Conservation (phyloP, 2,888 invertebrate species). For the Cryptus viduatorius region DNA sequence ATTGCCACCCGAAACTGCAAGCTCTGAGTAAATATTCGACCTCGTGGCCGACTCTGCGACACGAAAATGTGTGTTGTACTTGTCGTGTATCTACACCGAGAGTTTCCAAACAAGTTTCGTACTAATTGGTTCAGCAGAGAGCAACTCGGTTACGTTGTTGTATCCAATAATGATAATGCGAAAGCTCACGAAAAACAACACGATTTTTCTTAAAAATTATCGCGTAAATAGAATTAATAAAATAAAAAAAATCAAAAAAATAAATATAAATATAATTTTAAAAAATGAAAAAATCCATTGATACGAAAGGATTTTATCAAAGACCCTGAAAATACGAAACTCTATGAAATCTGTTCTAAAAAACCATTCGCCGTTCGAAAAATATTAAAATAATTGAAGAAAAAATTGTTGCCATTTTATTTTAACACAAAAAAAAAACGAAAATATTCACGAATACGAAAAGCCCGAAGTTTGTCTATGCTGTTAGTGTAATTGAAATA, state of each 20-base stretch:
- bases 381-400: no score
- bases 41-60: not conserved
- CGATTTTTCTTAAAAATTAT: not conserved
- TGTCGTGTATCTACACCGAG: not conserved
- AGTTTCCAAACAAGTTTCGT: conserved; percentile 2
- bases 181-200: not conserved
- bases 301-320: not conserved
- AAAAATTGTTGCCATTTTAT: no score
- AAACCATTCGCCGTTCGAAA: no score
- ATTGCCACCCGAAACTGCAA: not conserved
- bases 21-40: conserved; percentile 2
- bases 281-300: not conserved
- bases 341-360: no score
- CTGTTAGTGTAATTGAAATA: not conserved
- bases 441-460: no score
- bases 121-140: not conserved
- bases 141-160: not conserved
- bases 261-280: not conserved
- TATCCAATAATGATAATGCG: not conserved
- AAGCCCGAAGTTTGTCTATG: no score
- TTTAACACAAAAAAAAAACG: no score
- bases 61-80: conserved; percentile 7
- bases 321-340: no score
- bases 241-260: not conserved
- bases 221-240: not conserved